Conservation (phyloP, 2,888 invertebrate genomes). For the Amblyjoppa proteus region DNA sequence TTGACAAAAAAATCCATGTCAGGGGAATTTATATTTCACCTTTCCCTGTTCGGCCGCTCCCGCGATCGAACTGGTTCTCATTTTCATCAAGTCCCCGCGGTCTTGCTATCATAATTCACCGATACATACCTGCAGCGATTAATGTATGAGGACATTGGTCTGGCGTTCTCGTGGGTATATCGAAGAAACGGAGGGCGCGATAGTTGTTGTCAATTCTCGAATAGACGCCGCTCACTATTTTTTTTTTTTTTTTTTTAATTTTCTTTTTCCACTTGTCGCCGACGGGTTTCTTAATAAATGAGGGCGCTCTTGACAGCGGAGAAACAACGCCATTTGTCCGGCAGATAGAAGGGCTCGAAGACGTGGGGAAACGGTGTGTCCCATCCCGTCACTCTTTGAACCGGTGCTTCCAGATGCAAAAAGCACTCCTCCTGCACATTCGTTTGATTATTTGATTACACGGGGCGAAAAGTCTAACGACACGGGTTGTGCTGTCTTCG, state of each 20-base stretch:
- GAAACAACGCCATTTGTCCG: conserved; percentile 96
- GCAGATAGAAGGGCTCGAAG: conserved; percentile 98
- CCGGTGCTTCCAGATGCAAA: conserved; percentile 96
- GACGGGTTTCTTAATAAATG: conserved; percentile 87
- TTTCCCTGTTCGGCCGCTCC: conserved; percentile 62
- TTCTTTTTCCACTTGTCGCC: neutral
- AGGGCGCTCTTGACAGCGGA: conserved; percentile 92
- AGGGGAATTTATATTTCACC: conserved; percentile 66
- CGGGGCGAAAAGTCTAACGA: neutral
- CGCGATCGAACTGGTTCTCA: conserved; percentile 61
- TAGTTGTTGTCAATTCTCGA: neutral
- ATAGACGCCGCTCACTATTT: neutral
- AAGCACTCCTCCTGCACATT: conserved; percentile 94
- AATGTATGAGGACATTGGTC: conserved; percentile 5
- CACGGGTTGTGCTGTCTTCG: neutral
- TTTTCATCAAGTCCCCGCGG: conserved; percentile 53
- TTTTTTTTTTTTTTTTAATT: neutral
- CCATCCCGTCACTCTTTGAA: conserved; percentile 96
- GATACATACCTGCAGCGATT: conserved; percentile 15
- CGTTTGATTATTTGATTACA: neutral
- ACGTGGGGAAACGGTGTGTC: conserved; percentile 99
- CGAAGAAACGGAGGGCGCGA: neutral
- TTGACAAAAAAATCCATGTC: conserved; percentile 57
- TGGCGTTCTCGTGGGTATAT: neutral
- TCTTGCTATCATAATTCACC: conserved; percentile 36